phyloP scores from a whole-genome alignment of 2,113 vertebrate genomes.

The Microcebus lehilahytsara region DNA sequence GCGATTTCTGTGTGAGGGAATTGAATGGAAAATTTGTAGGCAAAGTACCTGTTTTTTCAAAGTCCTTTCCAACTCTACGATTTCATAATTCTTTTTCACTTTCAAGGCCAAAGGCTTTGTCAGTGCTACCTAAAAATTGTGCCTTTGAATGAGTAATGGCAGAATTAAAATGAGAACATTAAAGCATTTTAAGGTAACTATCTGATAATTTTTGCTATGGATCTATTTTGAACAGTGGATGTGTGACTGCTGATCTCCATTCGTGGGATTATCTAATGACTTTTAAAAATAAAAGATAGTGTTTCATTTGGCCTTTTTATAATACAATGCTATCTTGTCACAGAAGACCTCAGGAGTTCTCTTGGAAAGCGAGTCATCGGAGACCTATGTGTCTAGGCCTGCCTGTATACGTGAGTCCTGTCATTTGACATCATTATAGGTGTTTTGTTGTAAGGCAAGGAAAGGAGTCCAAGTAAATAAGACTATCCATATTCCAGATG shows the following conservation, averaged over 20 bases:
- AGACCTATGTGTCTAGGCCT: neutral
- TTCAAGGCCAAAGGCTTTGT: slow-evolving; percentile 2
- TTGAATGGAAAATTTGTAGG: neutral
- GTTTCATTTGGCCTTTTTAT: neutral
- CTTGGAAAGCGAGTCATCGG: neutral
- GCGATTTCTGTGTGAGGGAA: neutral
- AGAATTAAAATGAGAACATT: slow-evolving; percentile 58
- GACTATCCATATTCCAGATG: neutral
- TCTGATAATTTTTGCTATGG: slow-evolving; percentile 59
- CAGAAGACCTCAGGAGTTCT: neutral
- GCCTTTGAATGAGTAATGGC: slow-evolving; percentile 57
- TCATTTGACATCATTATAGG: neutral
- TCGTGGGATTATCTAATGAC: neutral
- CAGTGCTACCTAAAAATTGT: neutral
- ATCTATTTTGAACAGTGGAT: slow-evolving; percentile 40
- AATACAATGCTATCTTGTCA: neutral
- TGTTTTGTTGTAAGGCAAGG: neutral
- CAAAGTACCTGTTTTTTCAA: neutral
- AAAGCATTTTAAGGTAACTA: slow-evolving; percentile 49
- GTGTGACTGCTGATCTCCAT: neutral
- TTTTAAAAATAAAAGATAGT: slow-evolving; percentile 40
- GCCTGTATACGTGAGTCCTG: neutral
- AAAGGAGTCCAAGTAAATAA: neutral
- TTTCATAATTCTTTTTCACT: slow-evolving; percentile 46
- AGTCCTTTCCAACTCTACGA: neutral